A percentile compares a stretch with the other conserved stretches of the same genome.
phyloP scores from a whole-genome alignment of 2,113 vertebrate species.

The Epinephelus fuscoguttatus region DNA sequence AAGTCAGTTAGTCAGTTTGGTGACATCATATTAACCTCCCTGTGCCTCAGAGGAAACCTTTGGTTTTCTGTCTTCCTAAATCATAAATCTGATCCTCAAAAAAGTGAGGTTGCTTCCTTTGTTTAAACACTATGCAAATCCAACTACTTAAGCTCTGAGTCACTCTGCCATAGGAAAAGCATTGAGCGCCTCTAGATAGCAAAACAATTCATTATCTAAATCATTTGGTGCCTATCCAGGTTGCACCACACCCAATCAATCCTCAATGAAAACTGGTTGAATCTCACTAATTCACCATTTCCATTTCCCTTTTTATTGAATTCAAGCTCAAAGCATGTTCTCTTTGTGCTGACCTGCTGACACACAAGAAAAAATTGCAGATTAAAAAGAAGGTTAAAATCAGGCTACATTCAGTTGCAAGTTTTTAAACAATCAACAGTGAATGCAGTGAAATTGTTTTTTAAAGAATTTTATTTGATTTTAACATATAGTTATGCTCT shows the following conservation, averaged over 20 bases:
- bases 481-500: no score
- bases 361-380: background rate
- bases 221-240: background rate
- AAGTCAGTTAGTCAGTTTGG: background rate
- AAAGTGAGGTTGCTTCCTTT: background rate
- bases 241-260: conserved; percentile 15
- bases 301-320: background rate
- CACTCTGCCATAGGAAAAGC: conserved; percentile 1
- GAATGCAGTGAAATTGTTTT: background rate
- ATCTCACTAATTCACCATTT: background rate
- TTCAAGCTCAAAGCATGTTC: background rate
- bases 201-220: background rate
- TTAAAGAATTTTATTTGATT: background rate
- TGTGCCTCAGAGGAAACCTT: conserved; percentile 3
- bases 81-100: background rate
- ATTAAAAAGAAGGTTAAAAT: background rate
- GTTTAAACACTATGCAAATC: conserved; percentile 9
- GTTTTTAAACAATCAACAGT: no score
- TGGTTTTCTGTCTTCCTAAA: background rate
- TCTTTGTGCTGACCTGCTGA: background rate
- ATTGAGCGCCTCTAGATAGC: background rate
- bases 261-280: background rate
- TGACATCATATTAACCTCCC: background rate
- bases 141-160: conserved; percentile 8
- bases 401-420: no score